These are phyloP conservation scores for Hirtodrosophila trivittata DNA, from an alignment of 2,888 invertebrate species.

Conservation along the genomic window DNA sequence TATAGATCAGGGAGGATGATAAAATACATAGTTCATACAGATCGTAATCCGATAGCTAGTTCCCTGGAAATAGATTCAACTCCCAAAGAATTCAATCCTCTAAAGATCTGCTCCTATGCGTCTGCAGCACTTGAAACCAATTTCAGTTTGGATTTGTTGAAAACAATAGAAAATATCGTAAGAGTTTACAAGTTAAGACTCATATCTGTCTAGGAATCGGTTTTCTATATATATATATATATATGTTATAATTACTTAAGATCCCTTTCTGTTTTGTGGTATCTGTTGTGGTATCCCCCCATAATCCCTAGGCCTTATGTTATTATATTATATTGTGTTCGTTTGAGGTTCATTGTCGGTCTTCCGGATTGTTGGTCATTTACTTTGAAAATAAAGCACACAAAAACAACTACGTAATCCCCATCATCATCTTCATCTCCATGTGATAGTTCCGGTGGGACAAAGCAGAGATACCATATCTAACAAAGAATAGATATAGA, in stretches of 20 bases:
- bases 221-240: conserved; percentile 27
- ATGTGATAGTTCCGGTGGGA: conserved; percentile 41
- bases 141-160: no score
- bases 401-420: conserved; percentile 38
- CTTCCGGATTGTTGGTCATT: conserved; percentile 61
- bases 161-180: neutral
- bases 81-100: no score
- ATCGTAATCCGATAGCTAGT: no score
- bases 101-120: no score
- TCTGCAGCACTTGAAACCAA: neutral
- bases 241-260: conserved; percentile 33
- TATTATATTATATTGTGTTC: conserved; percentile 65
- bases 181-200: neutral
- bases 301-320: conserved; percentile 30
- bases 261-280: conserved; percentile 33
- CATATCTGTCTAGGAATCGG: conserved; percentile 22
- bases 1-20: no score
- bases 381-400: conserved; percentile 67
- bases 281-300: conserved; percentile 27
- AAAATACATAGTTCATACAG: no score
- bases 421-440: neutral
- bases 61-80: no score
- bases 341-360: conserved; percentile 62
- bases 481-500: conserved; percentile 46
- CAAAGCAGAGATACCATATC: conserved; percentile 18